Evolutionary conservation across 2,113 vertebrate species (phyloP).

Genomic region (Triplophysa rosa): DNA sequence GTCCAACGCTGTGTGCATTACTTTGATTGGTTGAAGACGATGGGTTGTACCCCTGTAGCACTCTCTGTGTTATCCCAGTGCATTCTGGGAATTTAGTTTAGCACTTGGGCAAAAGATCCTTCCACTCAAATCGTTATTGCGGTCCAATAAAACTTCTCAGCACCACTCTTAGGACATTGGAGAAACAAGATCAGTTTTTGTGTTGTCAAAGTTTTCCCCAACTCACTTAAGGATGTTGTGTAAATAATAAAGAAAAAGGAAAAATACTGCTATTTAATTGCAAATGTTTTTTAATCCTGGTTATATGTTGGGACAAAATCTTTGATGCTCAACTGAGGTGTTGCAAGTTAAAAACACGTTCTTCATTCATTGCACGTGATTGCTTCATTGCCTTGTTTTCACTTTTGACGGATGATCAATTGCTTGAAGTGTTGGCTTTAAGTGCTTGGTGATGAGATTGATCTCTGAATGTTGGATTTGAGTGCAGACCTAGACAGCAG

Average conservation of each 20-base stretch:
- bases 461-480: not conserved
- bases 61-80: conserved; percentile 51
- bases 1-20: conserved; percentile 44
- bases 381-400: not conserved
- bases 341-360: conserved; percentile 1
- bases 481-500: not conserved
- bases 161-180: conserved; percentile 20
- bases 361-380: not conserved
- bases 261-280: conserved; percentile 73
- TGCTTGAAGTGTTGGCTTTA: not conserved
- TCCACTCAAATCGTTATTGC: not conserved
- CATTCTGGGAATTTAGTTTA: conserved; percentile 48
- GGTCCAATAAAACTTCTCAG: conserved; percentile 42
- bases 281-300: conserved; percentile 58
- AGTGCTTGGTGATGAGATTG: not conserved
- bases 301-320: conserved; percentile 48
- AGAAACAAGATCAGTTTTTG: conserved; percentile 37
- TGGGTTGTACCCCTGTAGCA: conserved; percentile 50
- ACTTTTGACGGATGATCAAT: not conserved
- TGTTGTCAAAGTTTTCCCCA: conserved; percentile 38
- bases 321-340: conserved; percentile 36
- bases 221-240: conserved; percentile 64
- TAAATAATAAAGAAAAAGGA: conserved; percentile 69
- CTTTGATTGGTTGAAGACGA: conserved; percentile 46
- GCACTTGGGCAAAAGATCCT: conserved; percentile 59